Evolutionary conservation across 2,888 invertebrate genomes (phyloP).

Genomic region (Melipona bicolor): DNA sequence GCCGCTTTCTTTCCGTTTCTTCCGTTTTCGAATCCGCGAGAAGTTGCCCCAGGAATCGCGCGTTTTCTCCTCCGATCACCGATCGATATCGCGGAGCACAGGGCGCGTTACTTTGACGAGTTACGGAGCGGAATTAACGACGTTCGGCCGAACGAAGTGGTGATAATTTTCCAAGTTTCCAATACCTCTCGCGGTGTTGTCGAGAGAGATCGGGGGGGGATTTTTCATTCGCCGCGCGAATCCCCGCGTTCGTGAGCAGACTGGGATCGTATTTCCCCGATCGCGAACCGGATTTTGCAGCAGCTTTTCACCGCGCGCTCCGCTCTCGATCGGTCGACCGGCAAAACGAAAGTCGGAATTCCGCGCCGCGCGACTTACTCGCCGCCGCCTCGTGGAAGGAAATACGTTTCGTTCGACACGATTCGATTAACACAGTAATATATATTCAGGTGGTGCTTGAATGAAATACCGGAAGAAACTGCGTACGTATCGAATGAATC

Average conservation of each 20-base stretch:
- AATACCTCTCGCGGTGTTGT: neutral
- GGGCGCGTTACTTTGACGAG: neutral
- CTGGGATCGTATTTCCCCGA: neutral
- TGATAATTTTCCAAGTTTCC: neutral
- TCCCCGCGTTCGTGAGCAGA: neutral
- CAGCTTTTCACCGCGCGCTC: neutral
- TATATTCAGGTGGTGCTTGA: conserved; percentile 17
- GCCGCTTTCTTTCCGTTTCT: neutral
- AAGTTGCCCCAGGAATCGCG: conserved; percentile 3
- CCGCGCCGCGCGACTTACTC: neutral
- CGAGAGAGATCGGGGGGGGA: neutral
- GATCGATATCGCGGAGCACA: neutral
- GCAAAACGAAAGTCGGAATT: neutral
- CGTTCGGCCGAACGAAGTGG: neutral
- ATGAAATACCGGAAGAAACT: conserved; percentile 20
- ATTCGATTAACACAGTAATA: conserved; percentile 34
- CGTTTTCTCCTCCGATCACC: conserved; percentile 1
- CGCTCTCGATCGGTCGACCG: neutral
- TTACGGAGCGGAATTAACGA: neutral
- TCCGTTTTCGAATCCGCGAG: neutral
- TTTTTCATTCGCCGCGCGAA: neutral
- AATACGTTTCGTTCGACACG: conserved; percentile 28
- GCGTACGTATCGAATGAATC: conserved; percentile 16
- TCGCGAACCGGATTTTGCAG: conserved; percentile 1
- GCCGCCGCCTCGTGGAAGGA: neutral